Base-by-base conservation (phyloP, 2,888 invertebrate genomes). In the Ochropleura plecta region DNA sequence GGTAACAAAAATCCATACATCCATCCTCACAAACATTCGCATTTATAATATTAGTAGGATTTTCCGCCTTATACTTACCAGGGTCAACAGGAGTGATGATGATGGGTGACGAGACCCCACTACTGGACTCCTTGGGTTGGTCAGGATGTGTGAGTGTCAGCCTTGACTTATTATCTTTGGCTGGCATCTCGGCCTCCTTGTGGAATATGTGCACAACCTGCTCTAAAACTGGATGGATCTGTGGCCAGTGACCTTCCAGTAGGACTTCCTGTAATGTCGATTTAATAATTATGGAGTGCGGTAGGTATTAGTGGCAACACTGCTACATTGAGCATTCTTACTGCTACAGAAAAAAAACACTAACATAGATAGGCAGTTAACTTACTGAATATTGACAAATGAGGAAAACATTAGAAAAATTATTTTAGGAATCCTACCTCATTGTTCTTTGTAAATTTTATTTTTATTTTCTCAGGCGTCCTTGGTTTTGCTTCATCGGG, bases 221-320 rank as follows among this genome's bases (percentile, higher is more conserved):
- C n/a, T 92, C 90, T 18, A 96, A 72, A 0, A 93, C 91, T 0
- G 94, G 93, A 70, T 93, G 90, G 14, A 96, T 89, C 64, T 93
- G 92, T 0, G 92, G 90, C 95, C 94, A 94, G 57, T 91, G 92
- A 0, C 95, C 95, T 90, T 95, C 95, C 12, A 96, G 70, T 68
- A 94, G 91, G 6, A 95, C 90, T 81, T 94, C 94, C 95, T 95
- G 79, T 7, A 86, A 75, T 57, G 4, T 9, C 30, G 16, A 71
- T n/a, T 42, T 12, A 46, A 62, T 65, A 20, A 78, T 12, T 49
- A 75, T 48, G 20, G 40, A 40, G 18, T 30, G 20, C 3, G 10
- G 16, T 16, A 49, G 0, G 12, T 40, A 30, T 30, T 30, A 30
- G 1, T 30, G 30, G 30, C 30, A 30, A 30, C 30, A 30, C 30